These are phyloP conservation scores for Mythimna impura DNA, from an alignment of 2,888 invertebrate genomes.

Conservation along the genomic window DNA sequence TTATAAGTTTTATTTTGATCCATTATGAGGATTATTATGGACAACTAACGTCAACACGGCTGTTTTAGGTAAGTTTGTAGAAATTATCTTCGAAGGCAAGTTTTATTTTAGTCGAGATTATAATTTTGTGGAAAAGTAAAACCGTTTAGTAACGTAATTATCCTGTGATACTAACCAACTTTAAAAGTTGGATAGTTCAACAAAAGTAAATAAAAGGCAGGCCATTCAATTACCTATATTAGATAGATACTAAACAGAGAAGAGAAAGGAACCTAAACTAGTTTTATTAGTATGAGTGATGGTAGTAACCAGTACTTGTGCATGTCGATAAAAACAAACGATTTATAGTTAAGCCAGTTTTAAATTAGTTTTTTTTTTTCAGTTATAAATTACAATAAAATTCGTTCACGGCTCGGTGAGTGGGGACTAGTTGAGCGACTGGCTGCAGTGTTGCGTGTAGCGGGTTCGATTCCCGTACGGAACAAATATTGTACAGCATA, in stretches of 20 bases:
- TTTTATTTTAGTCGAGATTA: not conserved
- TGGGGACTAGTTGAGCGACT: too few species aligned
- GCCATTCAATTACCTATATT: conserved; percentile 15
- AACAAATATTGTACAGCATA: too few species aligned
- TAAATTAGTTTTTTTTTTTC: too few species aligned
- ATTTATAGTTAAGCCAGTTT: conserved; percentile 12
- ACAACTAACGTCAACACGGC: too few species aligned
- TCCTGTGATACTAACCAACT: not conserved
- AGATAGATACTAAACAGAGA: conserved; percentile 15
- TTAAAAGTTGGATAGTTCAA: not conserved
- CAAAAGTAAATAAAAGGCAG: conserved; percentile 1
- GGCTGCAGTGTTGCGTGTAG: too few species aligned
- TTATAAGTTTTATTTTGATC: too few species aligned
- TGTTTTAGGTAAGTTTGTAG: not conserved
- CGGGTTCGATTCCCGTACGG: too few species aligned
- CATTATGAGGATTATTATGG: too few species aligned
- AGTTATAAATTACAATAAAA: conserved; percentile 2
- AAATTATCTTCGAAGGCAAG: not conserved
- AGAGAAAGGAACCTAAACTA: conserved; percentile 56
- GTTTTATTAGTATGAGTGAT: conserved; percentile 45
- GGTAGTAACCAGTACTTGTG: conserved; percentile 9
- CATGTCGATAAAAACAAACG: conserved; percentile 37
- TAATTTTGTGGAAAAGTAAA: not conserved
- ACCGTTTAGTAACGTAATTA: not conserved
- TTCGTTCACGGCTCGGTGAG: too few species aligned